Conservation (phyloP, 2,113 vertebrate genomes). For the Corvus cornix region DNA sequence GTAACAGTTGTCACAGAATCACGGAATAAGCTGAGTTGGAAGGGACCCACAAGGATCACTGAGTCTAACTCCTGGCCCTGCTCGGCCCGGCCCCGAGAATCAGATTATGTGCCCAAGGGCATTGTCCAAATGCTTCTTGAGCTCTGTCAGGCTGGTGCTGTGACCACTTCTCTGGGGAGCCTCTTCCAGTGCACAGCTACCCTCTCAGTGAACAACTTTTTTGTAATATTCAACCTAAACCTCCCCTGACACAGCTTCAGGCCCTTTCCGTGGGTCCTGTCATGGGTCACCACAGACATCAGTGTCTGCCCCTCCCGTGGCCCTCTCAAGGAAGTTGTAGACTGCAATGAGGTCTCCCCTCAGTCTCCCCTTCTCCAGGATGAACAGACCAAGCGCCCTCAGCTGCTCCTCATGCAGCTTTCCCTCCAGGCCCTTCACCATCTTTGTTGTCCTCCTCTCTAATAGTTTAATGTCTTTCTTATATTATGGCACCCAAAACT, state of each 20-base stretch:
- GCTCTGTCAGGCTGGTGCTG: neutral
- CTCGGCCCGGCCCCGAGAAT: neutral
- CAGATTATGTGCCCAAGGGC: accelerated
- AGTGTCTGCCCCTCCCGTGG: accelerated
- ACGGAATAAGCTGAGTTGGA: accelerated
- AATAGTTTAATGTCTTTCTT: neutral
- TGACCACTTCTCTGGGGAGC: neutral
- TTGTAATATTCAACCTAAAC: neutral
- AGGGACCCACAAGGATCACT: neutral
- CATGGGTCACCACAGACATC: neutral
- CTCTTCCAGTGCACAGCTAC: neutral
- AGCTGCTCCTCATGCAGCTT: accelerated
- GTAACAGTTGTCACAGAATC: neutral
- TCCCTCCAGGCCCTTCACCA: neutral
- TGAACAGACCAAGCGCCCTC: neutral
- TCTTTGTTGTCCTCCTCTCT: neutral
- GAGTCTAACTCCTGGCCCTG: neutral
- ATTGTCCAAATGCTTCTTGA: neutral
- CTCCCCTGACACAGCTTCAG: neutral
- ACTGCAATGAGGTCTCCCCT: neutral
- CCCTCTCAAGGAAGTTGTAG: accelerated
- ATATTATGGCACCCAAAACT: neutral
- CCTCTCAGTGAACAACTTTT: neutral
- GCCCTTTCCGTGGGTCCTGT: neutral
- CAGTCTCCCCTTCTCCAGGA: neutral